phyloP scores from a whole-genome alignment of 2,797 vertebrate genomes.

The Rhynchotus rufescens region DNA sequence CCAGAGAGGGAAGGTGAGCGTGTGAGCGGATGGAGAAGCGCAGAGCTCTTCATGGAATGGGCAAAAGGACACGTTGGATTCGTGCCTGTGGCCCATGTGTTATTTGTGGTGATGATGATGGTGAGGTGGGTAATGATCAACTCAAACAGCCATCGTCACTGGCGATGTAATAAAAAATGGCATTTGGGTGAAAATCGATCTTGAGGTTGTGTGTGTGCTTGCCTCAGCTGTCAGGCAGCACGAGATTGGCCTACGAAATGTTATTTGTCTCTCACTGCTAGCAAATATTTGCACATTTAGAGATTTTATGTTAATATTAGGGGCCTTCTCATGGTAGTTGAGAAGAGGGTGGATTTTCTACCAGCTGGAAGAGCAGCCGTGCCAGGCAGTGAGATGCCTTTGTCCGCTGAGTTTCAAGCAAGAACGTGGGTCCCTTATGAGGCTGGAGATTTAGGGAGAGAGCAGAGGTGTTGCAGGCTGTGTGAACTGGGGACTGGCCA shows the following conservation, averaged over 20 bases:
- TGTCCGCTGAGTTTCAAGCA: background rate
- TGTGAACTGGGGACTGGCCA: background rate
- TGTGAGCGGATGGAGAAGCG: background rate
- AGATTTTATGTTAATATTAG: background rate
- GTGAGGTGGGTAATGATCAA: background rate
- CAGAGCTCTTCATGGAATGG: background rate
- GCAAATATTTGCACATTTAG: background rate
- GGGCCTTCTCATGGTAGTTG: background rate
- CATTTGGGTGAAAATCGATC: background rate
- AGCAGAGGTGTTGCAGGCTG: background rate
- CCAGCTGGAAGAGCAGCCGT: background rate
- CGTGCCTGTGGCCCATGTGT: background rate
- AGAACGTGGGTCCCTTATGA: background rate
- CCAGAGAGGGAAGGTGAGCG: slow-evolving; percentile 1
- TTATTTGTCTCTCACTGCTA: background rate
- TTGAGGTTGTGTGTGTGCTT: background rate
- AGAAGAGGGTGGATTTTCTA: background rate
- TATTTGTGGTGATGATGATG: background rate
- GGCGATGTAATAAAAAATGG: background rate
- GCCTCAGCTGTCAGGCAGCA: background rate
- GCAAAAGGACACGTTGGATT: fast-evolving
- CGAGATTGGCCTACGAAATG: background rate
- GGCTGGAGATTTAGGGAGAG: background rate
- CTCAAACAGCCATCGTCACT: fast-evolving
- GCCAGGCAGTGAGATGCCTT: background rate